phyloP scores from a whole-genome alignment of 2,888 invertebrate species.

The Synanthedon formicaeformis region DNA sequence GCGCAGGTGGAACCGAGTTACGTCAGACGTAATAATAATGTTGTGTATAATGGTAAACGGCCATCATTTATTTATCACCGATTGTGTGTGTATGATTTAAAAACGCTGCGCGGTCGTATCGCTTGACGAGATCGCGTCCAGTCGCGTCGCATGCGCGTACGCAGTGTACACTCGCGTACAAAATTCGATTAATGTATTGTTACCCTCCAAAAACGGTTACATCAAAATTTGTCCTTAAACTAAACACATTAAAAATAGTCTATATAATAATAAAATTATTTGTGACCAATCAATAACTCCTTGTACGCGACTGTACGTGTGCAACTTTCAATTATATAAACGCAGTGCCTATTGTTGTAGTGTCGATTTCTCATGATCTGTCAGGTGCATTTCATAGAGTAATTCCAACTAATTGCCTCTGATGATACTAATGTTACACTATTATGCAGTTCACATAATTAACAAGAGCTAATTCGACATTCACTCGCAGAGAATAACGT shows the following conservation, averaged over 20 bases:
- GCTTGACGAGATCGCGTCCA: neutral
- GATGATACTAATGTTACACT: neutral
- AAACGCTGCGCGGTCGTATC: neutral
- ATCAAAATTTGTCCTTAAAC: no score
- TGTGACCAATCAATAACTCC: neutral
- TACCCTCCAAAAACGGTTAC: no score
- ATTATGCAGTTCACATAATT: slow-evolving; percentile 10
- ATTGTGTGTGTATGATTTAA: slow-evolving; percentile 7
- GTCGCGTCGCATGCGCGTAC: no score
- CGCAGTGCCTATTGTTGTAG: slow-evolving; percentile 8
- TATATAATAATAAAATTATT: neutral
- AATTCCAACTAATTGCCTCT: neutral
- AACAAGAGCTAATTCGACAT: slow-evolving; percentile 6
- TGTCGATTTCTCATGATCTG: slow-evolving; percentile 10
- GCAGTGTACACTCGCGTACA: no score
- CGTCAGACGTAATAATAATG: slow-evolving; percentile 36
- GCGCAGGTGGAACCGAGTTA: slow-evolving; percentile 39
- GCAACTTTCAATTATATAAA: neutral
- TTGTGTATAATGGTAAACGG: slow-evolving; percentile 20
- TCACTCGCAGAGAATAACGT: slow-evolving; percentile 6
- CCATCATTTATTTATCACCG: slow-evolving; percentile 26
- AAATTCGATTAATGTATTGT: no score
- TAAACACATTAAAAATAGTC: no score
- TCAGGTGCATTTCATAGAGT: neutral
- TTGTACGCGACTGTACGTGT: neutral